Evolutionary conservation across 2,113 vertebrate species (phyloP).

Genomic region (Brienomyrus brachyistius): DNA sequence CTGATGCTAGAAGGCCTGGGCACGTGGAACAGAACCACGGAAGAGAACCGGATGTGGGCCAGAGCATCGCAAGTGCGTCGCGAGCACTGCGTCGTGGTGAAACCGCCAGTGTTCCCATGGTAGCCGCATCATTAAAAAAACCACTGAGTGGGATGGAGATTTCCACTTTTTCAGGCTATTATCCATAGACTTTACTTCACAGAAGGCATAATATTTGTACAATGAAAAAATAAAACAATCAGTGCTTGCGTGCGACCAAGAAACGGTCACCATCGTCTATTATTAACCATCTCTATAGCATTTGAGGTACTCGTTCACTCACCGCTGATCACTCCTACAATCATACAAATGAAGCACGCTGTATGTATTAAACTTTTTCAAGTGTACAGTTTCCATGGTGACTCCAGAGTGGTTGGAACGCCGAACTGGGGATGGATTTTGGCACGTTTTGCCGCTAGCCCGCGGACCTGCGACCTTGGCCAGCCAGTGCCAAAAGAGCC

Average conservation of each 20-base stretch:
- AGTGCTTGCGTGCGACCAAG: not conserved
- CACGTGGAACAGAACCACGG: not conserved
- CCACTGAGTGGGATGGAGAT: not conserved
- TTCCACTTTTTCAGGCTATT: not conserved
- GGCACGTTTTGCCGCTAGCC: not conserved
- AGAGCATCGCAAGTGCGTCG: not conserved
- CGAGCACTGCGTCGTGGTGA: not conserved
- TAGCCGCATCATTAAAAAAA: not conserved
- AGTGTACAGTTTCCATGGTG: not conserved
- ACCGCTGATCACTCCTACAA: not conserved
- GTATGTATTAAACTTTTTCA: not conserved
- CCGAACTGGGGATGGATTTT: not conserved
- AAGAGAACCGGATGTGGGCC: not conserved
- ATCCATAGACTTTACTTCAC: not conserved
- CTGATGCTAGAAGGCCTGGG: not conserved
- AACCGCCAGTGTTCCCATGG: not conserved
- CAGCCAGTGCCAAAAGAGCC: not conserved
- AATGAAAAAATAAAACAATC: not conserved
- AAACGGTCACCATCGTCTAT: not conserved
- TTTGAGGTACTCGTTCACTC: not conserved
- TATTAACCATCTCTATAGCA: not conserved
- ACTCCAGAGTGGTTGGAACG: not conserved
- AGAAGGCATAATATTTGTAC: not conserved
- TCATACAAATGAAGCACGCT: not conserved
- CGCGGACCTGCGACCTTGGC: slow-evolving; percentile 9